These are phyloP conservation scores for Mermis nigrescens DNA, from an alignment of 2,888 invertebrate species.

Conservation along the genomic window DNA sequence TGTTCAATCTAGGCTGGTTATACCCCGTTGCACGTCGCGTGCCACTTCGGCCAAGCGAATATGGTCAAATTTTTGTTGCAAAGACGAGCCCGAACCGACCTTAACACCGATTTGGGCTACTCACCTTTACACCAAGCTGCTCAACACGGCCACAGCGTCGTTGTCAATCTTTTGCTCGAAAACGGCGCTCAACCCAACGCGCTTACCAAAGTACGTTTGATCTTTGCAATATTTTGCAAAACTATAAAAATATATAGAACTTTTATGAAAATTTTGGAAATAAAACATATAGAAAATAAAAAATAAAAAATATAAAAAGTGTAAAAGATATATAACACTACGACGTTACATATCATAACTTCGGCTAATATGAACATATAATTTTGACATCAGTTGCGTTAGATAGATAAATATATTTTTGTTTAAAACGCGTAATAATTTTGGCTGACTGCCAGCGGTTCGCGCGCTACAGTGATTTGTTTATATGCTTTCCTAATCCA, in stretches of 20 bases:
- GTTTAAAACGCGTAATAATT: no score
- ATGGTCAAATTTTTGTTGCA: constrained; percentile 85
- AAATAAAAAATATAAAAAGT: no score
- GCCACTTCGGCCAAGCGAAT: constrained; percentile 88
- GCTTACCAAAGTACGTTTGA: constrained; percentile 59
- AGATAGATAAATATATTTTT: no score
- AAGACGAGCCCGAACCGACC: constrained; percentile 61
- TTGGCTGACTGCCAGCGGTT: no score
- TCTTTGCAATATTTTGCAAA: background rate
- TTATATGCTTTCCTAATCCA: no score
- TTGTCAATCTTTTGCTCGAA: constrained; percentile 76
- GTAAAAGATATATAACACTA: no score
- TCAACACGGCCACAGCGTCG: constrained; percentile 92
- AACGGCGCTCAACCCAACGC: constrained; percentile 82
- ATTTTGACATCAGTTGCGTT: no score
- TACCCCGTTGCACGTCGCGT: constrained; percentile 94
- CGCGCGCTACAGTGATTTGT: no score
- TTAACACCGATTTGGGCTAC: constrained; percentile 35
- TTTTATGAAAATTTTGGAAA: no score
- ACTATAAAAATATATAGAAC: background rate
- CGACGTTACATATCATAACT: no score
- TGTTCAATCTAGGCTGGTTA: constrained; percentile 88
- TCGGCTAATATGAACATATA: no score
- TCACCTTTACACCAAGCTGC: constrained; percentile 96
- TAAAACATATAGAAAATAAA: no score